These are phyloP conservation scores for Anisognathus igniventris DNA, from an alignment of 2,797 vertebrate species.

Conservation along the genomic window DNA sequence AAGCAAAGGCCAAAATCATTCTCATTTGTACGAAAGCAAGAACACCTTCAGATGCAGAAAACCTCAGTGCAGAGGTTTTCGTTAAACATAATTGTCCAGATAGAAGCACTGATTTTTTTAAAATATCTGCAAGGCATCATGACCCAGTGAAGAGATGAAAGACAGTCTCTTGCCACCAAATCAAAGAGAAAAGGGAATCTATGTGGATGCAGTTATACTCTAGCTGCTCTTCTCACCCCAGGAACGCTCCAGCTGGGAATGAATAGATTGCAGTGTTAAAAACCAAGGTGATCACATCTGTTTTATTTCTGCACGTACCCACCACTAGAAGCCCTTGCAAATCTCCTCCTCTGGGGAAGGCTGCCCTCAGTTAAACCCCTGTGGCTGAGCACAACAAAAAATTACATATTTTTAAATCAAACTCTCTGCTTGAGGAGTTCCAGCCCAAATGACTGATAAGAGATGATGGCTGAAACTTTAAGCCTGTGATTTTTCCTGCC, in stretches of 20 bases:
- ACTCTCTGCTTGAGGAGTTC: not conserved
- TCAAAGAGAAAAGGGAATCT: not conserved
- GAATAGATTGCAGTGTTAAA: rapidly evolving
- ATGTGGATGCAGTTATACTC: not conserved
- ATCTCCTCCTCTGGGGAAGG: not conserved
- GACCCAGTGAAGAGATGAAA: not conserved
- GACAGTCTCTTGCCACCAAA: not conserved
- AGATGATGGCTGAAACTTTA: not conserved
- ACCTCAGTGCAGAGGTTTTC: not conserved
- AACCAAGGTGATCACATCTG: rapidly evolving
- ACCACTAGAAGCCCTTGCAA: not conserved
- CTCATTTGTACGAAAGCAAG: not conserved
- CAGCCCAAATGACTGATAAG: not conserved
- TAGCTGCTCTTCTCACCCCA: not conserved
- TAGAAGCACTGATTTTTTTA: not conserved
- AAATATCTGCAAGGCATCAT: not conserved
- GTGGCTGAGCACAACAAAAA: not conserved
- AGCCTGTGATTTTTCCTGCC: not conserved
- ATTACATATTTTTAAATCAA: not conserved
- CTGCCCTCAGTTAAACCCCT: not conserved
- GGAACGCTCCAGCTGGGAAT: not conserved
- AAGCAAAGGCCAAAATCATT: not conserved
- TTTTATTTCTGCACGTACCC: not conserved
- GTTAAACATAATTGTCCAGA: not conserved
- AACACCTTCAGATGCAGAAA: not conserved